Evolutionary conservation across 2,888 invertebrate species (phyloP).

Genomic region (Cristatella mucedo): DNA sequence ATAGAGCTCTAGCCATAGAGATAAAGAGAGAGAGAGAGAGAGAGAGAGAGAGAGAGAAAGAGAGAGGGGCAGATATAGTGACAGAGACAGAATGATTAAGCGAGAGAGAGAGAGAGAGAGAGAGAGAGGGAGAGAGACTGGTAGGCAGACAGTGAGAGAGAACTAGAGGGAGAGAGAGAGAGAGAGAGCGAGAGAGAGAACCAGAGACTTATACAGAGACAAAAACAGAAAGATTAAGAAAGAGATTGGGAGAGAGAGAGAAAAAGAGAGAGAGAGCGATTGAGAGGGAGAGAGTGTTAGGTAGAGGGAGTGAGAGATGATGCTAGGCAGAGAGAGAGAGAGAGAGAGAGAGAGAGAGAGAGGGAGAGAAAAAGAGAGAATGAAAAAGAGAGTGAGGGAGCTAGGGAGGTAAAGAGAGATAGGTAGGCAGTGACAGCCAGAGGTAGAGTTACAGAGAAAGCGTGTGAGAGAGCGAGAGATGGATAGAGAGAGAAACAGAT

Average conservation of each 20-base stretch:
- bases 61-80: not conserved
- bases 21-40: conserved; percentile 1
- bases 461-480: no score
- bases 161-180: no score
- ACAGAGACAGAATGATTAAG: not conserved
- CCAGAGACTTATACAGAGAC: not conserved
- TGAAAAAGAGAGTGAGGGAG: no score
- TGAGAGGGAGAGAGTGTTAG: conserved; percentile 7
- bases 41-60: not conserved
- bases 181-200: conserved; percentile 4
- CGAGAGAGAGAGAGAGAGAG: not conserved
- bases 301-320: conserved; percentile 10
- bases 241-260: not conserved
- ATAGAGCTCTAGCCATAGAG: conserved; percentile 8
- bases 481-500: no score
- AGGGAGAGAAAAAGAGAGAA: no score
- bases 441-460: no score
- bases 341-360: no score
- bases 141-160: not conserved
- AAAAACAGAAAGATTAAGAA: conserved; percentile 6
- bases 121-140: not conserved
- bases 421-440: no score
- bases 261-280: not conserved
- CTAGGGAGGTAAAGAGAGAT: no score
- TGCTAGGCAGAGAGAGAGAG: conserved; percentile 10